Conservation (phyloP, 30 jellyfish, hydroid and myxozoan species). For the Aurelia aurita complex sp. Pacific region DNA sequence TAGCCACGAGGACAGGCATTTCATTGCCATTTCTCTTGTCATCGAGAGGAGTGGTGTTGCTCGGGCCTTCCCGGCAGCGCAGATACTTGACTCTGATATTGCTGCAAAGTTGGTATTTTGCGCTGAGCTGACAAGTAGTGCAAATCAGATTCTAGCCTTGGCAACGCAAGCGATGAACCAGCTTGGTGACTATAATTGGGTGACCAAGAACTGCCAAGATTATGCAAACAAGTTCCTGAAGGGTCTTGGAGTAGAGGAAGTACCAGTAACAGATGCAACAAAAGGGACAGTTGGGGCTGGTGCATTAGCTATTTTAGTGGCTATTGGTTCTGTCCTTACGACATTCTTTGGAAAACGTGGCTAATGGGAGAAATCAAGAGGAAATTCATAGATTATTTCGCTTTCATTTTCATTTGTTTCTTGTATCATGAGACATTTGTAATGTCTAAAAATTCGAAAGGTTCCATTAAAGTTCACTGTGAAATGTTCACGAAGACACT, state of each 20-base stretch:
- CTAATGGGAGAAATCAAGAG: no score
- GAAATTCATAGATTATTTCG: no score
- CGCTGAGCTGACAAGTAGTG: background rate
- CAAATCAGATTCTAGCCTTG: background rate
- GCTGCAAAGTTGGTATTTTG: background rate
- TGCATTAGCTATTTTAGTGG: background rate
- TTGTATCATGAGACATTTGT: no score
- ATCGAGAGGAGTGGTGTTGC: background rate
- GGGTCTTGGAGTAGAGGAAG: background rate
- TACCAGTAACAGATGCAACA: background rate
- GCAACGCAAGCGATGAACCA: background rate
- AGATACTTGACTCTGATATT: background rate
- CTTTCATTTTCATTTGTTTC: no score
- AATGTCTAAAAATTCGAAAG: no score
- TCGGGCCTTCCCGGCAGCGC: background rate
- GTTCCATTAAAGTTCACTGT: no score
- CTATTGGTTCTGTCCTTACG: background rate
- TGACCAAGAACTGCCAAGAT: slow-evolving; percentile 1
- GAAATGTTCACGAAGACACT: no score
- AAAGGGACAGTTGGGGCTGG: background rate
- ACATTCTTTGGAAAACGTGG: no score
- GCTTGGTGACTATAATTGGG: background rate
- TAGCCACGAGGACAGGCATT: background rate
- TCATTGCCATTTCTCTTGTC: background rate
- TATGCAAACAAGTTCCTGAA: background rate